phyloP scores from a whole-genome alignment of 37 sponge, comb jelly and placozoan species.

The Chondrilla cf. caribensis region DNA sequence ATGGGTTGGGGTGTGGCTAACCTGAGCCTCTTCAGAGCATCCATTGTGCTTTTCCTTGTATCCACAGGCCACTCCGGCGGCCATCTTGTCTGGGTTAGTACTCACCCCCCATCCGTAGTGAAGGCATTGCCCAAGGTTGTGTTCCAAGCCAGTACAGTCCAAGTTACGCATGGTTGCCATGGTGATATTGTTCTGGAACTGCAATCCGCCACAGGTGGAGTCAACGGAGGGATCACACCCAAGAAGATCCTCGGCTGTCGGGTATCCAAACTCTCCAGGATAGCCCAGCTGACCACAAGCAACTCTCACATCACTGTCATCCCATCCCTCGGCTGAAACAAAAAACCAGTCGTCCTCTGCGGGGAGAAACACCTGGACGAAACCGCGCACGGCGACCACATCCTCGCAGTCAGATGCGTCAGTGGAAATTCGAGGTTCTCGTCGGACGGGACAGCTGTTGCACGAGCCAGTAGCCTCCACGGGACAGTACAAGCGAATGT shows the following conservation, averaged over 20 bases:
- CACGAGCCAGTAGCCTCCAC: neutral
- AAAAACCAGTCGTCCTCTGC: constrained; percentile 39
- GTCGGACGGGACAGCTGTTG: neutral
- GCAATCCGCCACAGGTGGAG: neutral
- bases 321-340: constrained; percentile 51
- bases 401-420: neutral
- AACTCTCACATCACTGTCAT: constrained; percentile 3
- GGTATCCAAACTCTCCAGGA: neutral
- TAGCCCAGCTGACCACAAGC: constrained; percentile 36
- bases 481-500: constrained; percentile 12
- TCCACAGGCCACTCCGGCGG: constrained; percentile 4
- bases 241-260: neutral
- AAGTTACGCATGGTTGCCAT: neutral
- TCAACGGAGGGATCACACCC: constrained; percentile 7
- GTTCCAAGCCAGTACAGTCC: neutral
- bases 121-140: neutral
- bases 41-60: neutral
- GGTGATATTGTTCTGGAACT: neutral
- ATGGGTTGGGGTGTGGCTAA: no score
- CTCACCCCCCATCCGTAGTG: neutral
- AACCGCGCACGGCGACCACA: neutral
- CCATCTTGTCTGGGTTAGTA: neutral
- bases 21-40: no score
- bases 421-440: neutral
- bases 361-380: neutral